These are phyloP conservation scores for Oceanodroma leucorhoa DNA, from an alignment of 2,797 vertebrate species.

Conservation along the genomic window DNA sequence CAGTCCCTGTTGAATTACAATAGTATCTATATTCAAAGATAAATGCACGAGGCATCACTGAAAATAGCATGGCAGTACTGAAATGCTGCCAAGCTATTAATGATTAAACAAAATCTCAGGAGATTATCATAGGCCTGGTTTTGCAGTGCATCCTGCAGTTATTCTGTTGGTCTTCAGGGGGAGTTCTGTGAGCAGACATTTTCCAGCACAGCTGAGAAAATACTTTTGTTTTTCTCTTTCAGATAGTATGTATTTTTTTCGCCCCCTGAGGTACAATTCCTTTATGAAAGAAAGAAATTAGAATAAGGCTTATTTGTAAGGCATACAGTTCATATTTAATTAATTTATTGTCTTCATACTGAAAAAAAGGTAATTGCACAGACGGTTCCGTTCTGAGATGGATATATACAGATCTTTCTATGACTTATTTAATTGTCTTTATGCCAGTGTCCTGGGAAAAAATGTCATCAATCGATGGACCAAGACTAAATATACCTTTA, in stretches of 20 bases:
- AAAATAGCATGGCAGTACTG: not conserved
- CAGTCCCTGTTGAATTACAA: not conserved
- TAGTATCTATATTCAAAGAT: not conserved
- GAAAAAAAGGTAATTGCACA: not conserved
- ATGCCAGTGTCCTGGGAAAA: not conserved
- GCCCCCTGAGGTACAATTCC: not conserved
- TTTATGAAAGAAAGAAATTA: not conserved
- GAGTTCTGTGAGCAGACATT: conserved; percentile 18
- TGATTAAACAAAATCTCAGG: not conserved
- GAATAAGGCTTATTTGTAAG: not conserved
- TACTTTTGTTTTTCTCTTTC: not conserved
- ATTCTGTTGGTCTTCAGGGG: conserved; percentile 12
- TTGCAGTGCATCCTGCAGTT: not conserved
- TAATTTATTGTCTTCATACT: not conserved
- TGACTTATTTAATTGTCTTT: not conserved
- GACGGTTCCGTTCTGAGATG: not conserved
- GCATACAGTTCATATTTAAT: not conserved
- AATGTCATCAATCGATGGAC: not conserved
- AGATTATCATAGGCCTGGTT: not conserved
- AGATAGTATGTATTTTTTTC: not conserved
- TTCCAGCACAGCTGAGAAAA: not conserved
- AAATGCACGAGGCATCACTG: not conserved
- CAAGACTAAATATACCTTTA: not conserved
- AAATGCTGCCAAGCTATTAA: not conserved
- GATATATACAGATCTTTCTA: not conserved